Base-by-base conservation (phyloP, 2,888 invertebrate genomes). In the Leptogaster cylindrica region DNA sequence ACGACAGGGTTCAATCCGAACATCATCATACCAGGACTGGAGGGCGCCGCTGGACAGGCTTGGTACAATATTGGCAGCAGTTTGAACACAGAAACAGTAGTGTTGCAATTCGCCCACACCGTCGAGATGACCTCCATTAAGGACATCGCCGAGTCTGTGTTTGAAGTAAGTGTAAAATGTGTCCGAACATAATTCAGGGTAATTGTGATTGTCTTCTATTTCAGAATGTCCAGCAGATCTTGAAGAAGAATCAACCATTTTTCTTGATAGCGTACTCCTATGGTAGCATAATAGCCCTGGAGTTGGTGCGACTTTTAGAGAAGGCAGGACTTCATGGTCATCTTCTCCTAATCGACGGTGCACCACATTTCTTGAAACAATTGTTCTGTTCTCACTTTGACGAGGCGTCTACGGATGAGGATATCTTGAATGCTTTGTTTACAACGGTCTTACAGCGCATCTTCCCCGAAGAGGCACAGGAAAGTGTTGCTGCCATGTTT, bases 191-290 rank as follows among this genome's bases (percentile, higher is more conserved):
- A 44, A 58, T n/a, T 23, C n/a, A 3, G 18, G 41, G 44, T 23
- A 12, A 51, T 52, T 8, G 2, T 8, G 16, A 51, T 27, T 64
- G n/a, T 10, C 25, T 65, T 10, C 18, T 12, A 46, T 67, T 83
- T 28, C 75, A 91, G 89, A 81, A 86, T 72, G 83, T 90, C 7
- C 82, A 84, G 39, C 82, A 84, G 8, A 76, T 88, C n/a, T 81
- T 84, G 7, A 86, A 76, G 44, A 68, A 85, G 0, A 83, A 84
- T 14, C 85, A 87, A 28, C 84, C 86, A 0, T 95, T 91, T 81
- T 86, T 86, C 68, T 77, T 97, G 1, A 86, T 91, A 10, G 97
- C 92, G 1, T 96, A 97, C 82, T 97, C 97, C 10, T 96, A 88
- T 76, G 97, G 97, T 46, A 83, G 89, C 0, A 79, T 90, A 18